phyloP scores from a whole-genome alignment of 2,113 vertebrate species.

The Oncorhynchus masou region DNA sequence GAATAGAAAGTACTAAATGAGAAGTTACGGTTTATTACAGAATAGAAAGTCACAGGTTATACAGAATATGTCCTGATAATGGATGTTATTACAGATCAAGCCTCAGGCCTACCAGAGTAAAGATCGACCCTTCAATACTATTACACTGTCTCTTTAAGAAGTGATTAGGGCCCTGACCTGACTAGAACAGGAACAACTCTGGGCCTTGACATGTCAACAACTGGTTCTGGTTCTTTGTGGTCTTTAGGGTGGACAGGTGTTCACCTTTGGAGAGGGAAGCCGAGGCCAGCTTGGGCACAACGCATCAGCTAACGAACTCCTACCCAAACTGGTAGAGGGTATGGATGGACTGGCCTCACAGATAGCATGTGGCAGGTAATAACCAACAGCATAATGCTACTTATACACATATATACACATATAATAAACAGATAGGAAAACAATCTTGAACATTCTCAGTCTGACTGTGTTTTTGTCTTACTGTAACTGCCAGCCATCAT shows the following conservation, averaged over 20 bases:
- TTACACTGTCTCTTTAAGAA: too few relatives aligned
- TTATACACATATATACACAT: too few relatives aligned
- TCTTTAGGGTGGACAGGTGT: conserved; percentile 84
- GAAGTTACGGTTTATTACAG: too few relatives aligned
- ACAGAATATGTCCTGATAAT: neutral
- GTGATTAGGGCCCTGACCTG: too few relatives aligned
- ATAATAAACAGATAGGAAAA: neutral
- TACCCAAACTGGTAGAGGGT: conserved; percentile 84
- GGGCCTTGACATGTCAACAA: too few relatives aligned
- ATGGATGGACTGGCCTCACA: conserved; percentile 82
- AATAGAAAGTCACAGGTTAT: neutral
- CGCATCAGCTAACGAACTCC: conserved; percentile 81
- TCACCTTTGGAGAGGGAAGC: conserved; percentile 93
- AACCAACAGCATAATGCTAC: neutral
- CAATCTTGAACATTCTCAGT: neutral
- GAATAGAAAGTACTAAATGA: too few relatives aligned
- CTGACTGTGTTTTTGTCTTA: neutral
- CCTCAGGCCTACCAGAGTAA: too few relatives aligned
- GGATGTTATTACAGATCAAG: too few relatives aligned
- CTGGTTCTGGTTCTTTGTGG: neutral
- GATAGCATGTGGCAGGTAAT: conserved; percentile 89
- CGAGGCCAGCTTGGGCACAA: conserved; percentile 90
- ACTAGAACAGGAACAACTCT: too few relatives aligned
- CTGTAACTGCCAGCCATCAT: conserved; percentile 52
- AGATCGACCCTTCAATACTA: too few relatives aligned